Evolutionary conservation across 2,797 vertebrate species (phyloP), one percentile per base, ranked within the genome.

Genomic region (Cryptoblepharus egeriae): DNA sequence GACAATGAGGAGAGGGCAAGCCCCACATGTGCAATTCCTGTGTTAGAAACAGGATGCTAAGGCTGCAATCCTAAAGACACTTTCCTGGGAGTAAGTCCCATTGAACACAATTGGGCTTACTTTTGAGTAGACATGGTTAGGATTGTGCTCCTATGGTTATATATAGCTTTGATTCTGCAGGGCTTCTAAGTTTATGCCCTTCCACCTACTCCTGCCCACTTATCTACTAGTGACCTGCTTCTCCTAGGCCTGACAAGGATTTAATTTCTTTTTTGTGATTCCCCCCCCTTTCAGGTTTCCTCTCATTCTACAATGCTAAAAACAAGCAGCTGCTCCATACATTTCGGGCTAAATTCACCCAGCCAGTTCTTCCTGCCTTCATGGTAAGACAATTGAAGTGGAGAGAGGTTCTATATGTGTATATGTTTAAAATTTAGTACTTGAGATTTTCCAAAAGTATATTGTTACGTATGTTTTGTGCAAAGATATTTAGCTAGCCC

Each of bases 331-430:
- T 98, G 84, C 96, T 99, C 84, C 98, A 99, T 91, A 96, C 97
- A 5, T 99, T 99, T 89, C 97, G 96, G 93, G 95, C 97, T 69
- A 99, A 97, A 95, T 99, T 99, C 93, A 96, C 96, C 0, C 98
- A 99, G 94, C 98, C 98, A 0, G 93, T 99, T 77, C 95, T 99
- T 83, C 98, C 98, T 0, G 98, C 98, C 2, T 99, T 99, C 92
- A 99, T 97, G 95, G 98, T 99, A 86, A 95, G 96, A 80, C 7
- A 5, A 32, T 32, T 22, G 5, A 0, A 12, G 3, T 7, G 26
- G 57, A 20, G 26, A 2, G 15, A 2, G 52, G 16, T 7, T 37
- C 35, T 10, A 20, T 58, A 5, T 8, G 5, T 58, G 57, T 24
- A 9, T 58, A 15, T 24, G 22, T 58, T 22, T 58, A 3, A 15